These are phyloP conservation scores for Melanostoma mellinum DNA, from an alignment of 2,888 invertebrate species.

Conservation along the genomic window DNA sequence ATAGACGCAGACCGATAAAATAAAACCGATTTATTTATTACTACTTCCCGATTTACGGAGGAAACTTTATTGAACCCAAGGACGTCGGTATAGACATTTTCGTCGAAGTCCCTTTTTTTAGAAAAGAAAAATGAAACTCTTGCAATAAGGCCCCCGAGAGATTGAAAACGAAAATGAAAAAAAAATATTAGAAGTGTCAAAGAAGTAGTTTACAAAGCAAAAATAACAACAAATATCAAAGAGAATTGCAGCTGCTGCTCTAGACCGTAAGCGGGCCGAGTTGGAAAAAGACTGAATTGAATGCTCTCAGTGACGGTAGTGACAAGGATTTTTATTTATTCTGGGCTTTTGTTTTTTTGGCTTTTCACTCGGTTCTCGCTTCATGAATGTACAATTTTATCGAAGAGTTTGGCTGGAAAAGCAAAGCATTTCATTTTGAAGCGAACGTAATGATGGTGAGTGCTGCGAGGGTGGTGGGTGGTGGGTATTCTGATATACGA, in stretches of 20 bases:
- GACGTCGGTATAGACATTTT: constrained; percentile 14
- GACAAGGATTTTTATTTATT: constrained; percentile 55
- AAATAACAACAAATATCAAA: constrained; percentile 44
- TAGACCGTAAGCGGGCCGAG: constrained; percentile 60
- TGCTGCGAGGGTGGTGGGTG: constrained; percentile 37
- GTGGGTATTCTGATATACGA: background rate
- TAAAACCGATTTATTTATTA: constrained; percentile 43
- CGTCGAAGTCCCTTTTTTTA: constrained; percentile 6
- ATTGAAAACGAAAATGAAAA: constrained; percentile 2
- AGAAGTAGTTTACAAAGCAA: constrained; percentile 38
- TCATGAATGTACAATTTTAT: constrained; percentile 24
- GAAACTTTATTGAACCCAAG: constrained; percentile 10
- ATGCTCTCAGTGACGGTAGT: constrained; percentile 53
- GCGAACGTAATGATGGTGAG: constrained; percentile 13
- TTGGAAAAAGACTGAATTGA: constrained; percentile 67
- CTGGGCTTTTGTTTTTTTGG: constrained; percentile 1
- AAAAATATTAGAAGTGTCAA: background rate
- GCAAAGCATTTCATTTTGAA: constrained; percentile 28
- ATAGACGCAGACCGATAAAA: constrained; percentile 42
- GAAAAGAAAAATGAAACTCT: background rate
- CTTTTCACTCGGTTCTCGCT: constrained; percentile 11
- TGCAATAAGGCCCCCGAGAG: background rate
- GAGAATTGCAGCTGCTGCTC: constrained; percentile 44
- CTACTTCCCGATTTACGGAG: constrained; percentile 14
- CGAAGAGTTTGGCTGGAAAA: constrained; percentile 63